Percentiles rank a stretch among this genome's conserved stretches.
Conservation (phyloP, 2,113 vertebrate genomes). For the Triplophysa rosa region DNA sequence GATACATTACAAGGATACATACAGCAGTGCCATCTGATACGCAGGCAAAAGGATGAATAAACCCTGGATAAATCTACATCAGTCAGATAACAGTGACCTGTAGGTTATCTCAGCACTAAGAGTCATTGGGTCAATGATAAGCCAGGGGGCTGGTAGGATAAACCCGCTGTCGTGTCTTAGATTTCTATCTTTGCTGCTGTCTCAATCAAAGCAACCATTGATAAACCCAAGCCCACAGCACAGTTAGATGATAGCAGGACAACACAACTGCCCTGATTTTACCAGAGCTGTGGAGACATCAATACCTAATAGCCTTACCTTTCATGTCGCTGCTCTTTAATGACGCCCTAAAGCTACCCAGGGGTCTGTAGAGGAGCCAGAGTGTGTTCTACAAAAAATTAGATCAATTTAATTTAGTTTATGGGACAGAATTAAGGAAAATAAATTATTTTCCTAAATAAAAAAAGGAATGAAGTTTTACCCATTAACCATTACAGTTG, state of each 20-base stretch:
- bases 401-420: constrained; percentile 1
- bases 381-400: not conserved
- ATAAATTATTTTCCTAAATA: no score
- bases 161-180: not conserved
- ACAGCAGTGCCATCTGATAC: constrained; percentile 13
- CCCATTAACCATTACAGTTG: not conserved
- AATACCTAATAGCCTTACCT: constrained; percentile 54
- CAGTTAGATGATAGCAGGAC: constrained; percentile 59
- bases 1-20: not conserved
- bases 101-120: not conserved
- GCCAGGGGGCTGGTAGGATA: not conserved
- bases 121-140: constrained; percentile 10
- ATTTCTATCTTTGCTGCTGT: constrained; percentile 1
- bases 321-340: constrained; percentile 64
- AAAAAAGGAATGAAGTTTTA: no score
- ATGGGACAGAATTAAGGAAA: not conserved
- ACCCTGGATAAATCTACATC: not conserved
- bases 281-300: constrained; percentile 61
- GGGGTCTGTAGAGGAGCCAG: constrained; percentile 2
- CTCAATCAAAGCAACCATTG: constrained; percentile 56
- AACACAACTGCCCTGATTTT: constrained; percentile 65
- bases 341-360: constrained; percentile 34
- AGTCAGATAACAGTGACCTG: not conserved
- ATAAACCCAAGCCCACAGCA: constrained; percentile 49
- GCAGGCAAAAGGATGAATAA: not conserved